These are phyloP conservation scores for Malurus splendens DNA, from an alignment of 2,797 vertebrate species.

Conservation along the genomic window DNA sequence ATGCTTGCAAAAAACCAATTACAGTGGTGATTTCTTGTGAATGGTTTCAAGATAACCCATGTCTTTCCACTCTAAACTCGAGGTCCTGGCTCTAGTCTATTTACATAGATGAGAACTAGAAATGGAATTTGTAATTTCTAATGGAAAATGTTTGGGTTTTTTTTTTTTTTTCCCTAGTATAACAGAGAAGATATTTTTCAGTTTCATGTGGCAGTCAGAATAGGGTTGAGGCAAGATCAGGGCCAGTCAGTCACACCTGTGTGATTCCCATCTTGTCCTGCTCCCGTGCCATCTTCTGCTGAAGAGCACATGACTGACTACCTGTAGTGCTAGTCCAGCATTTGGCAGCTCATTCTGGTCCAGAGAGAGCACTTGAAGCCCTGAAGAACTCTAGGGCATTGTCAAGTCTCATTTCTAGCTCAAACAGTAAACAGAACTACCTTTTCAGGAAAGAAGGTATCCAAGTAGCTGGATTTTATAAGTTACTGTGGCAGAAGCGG, in stretches of 20 bases:
- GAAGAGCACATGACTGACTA: not conserved
- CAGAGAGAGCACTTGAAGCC: not conserved
- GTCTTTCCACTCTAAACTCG: not conserved
- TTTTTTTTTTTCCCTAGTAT: not conserved
- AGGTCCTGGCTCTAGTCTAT: not conserved
- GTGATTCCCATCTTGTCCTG: not conserved
- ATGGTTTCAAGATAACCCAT: not conserved
- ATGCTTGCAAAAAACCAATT: not conserved
- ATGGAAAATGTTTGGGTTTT: not conserved
- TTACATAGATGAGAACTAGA: not conserved
- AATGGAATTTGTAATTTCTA: not conserved
- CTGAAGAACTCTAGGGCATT: not conserved
- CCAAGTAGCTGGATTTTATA: not conserved
- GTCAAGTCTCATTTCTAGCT: not conserved
- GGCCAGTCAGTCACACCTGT: not conserved
- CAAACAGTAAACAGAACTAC: not conserved
- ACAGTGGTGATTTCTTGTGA: not conserved
- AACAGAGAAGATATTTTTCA: not conserved
- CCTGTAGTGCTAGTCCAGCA: not conserved
- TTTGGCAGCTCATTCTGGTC: not conserved
- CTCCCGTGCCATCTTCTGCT: not conserved
- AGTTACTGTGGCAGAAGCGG: not conserved
- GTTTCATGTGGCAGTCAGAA: not conserved
- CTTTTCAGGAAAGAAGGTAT: not conserved
- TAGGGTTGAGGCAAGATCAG: not conserved